These are phyloP conservation scores for Drosophila nr. fundita DNA, from an alignment of 2,888 invertebrate species.

Conservation along the genomic window DNA sequence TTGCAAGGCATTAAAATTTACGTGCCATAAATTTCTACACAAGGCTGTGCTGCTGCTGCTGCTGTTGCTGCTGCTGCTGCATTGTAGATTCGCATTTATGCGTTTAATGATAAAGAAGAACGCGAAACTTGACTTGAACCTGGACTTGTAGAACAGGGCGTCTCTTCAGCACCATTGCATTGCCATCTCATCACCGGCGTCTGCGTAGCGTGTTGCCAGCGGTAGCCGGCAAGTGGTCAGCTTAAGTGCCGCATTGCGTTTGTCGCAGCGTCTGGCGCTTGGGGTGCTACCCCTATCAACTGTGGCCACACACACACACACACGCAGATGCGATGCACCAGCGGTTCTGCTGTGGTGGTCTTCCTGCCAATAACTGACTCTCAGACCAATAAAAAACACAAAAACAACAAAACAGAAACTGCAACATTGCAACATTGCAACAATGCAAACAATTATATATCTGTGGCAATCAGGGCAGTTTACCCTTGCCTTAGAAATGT, in stretches of 20 bases:
- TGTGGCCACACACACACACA: constrained; percentile 54
- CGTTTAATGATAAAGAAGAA: constrained; percentile 78
- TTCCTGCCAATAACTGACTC: constrained; percentile 26
- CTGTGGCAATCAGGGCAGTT: neutral
- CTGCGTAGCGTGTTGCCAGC: constrained; percentile 72
- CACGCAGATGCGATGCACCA: constrained; percentile 1
- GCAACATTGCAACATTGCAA: constrained; percentile 9
- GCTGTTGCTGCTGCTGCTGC: constrained; percentile 40
- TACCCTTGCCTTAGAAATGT: neutral
- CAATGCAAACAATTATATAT: constrained; percentile 16
- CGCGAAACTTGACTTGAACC: constrained; percentile 44
- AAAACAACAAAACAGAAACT: neutral
- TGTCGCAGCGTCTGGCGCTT: constrained; percentile 27
- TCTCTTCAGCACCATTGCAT: constrained; percentile 1
- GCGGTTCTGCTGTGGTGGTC: constrained; percentile 52
- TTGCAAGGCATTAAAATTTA: constrained; percentile 77
- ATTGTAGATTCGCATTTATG: constrained; percentile 79
- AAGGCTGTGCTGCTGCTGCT: constrained; percentile 59
- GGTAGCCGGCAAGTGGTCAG: constrained; percentile 61
- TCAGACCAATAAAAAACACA: constrained; percentile 26
- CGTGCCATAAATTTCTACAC: constrained; percentile 80
- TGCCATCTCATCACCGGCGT: constrained; percentile 7
- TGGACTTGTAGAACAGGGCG: constrained; percentile 1
- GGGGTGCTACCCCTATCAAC: constrained; percentile 55
- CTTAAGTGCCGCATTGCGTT: constrained; percentile 78